Base-by-base conservation (phyloP, 2,888 invertebrate genomes). In the Pseudanteris insignis region DNA sequence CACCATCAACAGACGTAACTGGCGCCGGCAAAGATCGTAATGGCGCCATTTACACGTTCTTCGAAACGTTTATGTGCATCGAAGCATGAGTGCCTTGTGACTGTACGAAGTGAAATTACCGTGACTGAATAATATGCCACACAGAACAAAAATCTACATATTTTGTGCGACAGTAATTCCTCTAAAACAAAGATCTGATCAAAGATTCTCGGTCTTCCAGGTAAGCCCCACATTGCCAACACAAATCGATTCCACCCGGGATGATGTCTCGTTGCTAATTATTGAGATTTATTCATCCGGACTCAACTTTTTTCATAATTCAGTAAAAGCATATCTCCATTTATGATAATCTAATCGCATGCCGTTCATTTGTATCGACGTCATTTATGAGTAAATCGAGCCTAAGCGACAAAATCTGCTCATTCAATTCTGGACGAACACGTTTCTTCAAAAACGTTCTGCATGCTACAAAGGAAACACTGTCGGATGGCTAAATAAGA, bases 11-110 rank as follows among this genome's bases (percentile, higher is more conserved):
- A 43, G 57, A 15, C 53, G 57, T 10, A 62, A 37, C 57, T 57
- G 59, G 63, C 59, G 63, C 63, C 63, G 59, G 63, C 47, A 63
- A 60, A 60, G 48, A 46, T 32, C 34, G 54, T 58, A 63, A 63
- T 53, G 50, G 40, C 59, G 63, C 51, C 63, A 53, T 55, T 63
- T 59, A 63, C 48, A 63, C 43, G 48, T 55, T 59, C 58, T 51
- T 58, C 59, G 55, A 25, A 43, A 51, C 63, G 33, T 63, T 61
- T 55, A 61, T 61, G 61, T 61, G 50, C 61, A 46, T 40, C 43
- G 48, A 18, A 50, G 55, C 61, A 61, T 61, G 50, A 58, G 34
- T 48, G 38, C 46, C 44, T 14, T 37, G 54, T 46, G 28, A 28
- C 46, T 47, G 57, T 46, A 58, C 44, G 12, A 48, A 53, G 57